A percentile compares a stretch with the other conserved stretches of the same genome.
These are phyloP conservation scores for Nasonia vitripennis DNA, from an alignment of 1,140 invertebrate genomes.

Conservation along the genomic window DNA sequence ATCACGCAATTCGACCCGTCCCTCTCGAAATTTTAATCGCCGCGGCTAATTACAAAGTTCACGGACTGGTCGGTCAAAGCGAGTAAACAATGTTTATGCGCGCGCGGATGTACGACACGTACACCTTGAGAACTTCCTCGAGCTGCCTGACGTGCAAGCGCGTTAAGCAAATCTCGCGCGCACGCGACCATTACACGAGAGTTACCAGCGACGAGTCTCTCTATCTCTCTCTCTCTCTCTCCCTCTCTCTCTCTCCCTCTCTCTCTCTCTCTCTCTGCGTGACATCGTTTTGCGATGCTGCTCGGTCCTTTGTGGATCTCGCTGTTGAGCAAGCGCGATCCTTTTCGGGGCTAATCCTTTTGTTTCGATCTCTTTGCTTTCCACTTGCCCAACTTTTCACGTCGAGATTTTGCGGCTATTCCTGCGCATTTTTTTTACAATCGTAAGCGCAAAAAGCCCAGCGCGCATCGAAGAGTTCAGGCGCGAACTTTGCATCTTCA, in stretches of 20 bases:
- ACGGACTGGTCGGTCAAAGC: background rate
- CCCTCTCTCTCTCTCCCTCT: background rate
- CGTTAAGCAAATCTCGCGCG: background rate
- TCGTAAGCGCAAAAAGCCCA: too few species aligned
- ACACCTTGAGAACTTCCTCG: slow-evolving; percentile 3
- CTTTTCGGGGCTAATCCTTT: slow-evolving; percentile 6
- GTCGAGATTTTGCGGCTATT: background rate
- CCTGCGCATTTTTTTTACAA: too few species aligned
- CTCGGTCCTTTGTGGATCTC: too few species aligned
- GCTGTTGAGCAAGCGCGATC: background rate
- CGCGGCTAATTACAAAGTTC: slow-evolving; percentile 20
- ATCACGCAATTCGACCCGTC: background rate
- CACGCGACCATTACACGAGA: background rate
- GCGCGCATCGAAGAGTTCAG: too few species aligned
- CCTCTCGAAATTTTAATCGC: slow-evolving; percentile 14
- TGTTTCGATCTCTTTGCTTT: background rate
- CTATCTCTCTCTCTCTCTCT: background rate
- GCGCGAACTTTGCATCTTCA: background rate
- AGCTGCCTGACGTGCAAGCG: background rate
- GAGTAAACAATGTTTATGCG: background rate
- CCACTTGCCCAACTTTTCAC: background rate
- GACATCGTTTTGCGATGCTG: background rate
- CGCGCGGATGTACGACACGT: slow-evolving; percentile 8
- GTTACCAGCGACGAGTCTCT: background rate
- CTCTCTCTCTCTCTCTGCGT: background rate